Evolutionary conservation across 2,113 vertebrate species (phyloP), one percentile per base, ranked within the genome.

Genomic region (Xenus cinereus): DNA sequence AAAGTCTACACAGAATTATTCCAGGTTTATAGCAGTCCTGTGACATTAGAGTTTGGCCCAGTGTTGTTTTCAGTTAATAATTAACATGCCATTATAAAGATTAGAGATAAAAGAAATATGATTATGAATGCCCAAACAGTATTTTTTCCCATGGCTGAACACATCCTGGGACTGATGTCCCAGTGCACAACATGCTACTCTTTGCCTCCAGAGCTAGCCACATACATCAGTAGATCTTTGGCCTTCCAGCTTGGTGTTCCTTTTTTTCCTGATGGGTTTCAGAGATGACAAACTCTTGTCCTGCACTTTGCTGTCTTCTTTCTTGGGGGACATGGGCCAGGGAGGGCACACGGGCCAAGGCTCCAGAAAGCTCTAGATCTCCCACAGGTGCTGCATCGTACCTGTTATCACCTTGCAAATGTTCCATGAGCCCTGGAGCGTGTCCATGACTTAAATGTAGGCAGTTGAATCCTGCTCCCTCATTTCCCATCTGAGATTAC

Each of bases 31-130:
- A 63, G 43, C 88, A 81, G 33, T 48, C 12, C 21, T 57, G 48
- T 14, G 32, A n/a, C 48, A 87, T 35, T 76, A 90, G 20, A 43
- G 66, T 91, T 94, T 84, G 72, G 14, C 37, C 27, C 21, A 26
- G 21, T 13, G 12, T 8, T 72, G 19, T 28, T 66, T 85, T 62
- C 27, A 69, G 26, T 90, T 53, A 97, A 90, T 88, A 71, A 93
- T 93, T 97, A 94, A 96, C 95, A 83, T 37, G 8, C 10, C 9
- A 43, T 30, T 76, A 28, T 85, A 93, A 93, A 93, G 69, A 69
- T 80, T 35, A 90, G 20, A 76, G 68, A 63, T 66, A 81, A 72
- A 66, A 79, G 11, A 87, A 56, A 41, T 32, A 62, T 20, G 23
- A 88, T 51, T 80, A 59, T 66, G 15, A 77, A 54, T 16, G 13